Evolutionary conservation across 1,140 invertebrate genomes (phyloP), one percentile per base, ranked within the genome.

Genomic region (Sycophila sp.): DNA sequence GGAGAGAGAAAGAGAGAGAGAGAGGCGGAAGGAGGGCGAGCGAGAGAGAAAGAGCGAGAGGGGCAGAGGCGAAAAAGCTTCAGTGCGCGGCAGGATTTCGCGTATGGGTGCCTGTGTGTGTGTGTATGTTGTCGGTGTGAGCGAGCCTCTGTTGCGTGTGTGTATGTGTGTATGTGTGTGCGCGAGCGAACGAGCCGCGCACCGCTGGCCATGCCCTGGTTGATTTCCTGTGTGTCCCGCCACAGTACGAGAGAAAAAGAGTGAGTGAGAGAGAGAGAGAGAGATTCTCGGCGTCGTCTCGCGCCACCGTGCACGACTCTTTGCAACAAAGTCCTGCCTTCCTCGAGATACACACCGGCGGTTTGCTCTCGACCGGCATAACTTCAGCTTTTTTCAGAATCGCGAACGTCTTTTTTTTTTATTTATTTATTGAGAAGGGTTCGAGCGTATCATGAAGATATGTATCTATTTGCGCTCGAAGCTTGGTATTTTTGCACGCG

Each of bases 201-300:
- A n/a, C 30, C 10, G 49, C 34, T 45, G 34, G 64, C 38, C 51
- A 66, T 66, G 22, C 42, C 42, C 55, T 24, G 55, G 30, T 59
- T 47, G 55, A 68, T 68, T 68, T 68, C 55, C 55, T 68, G 55
- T 28, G 22, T 49, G 22, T 38, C 36, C 19, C 40, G 40, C 40
- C 2, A 1, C 8, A 0, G 5, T 26, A 60, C 2, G 10, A 62
- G 4, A 8, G 19, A n/a, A 30, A 19, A 19, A 49, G 60, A 34
- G 60, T 17, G 17, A 32, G n/a, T 10, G 28, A 8, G 24, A 32
- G 24, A 4, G 58, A 17, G 40, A 55, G 53, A 55, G 53, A 55
- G 28, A 17, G 53, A 55, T 22, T 42, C 4, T 17, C n/a, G n/a
- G n/a, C n/a, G n/a, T n/a, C n/a, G n/a, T n/a, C n/a, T n/a, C n/a